Evolutionary conservation across 2,113 vertebrate species (phyloP), one percentile per base, ranked within the genome.

Genomic region (Nannospalax galili): DNA sequence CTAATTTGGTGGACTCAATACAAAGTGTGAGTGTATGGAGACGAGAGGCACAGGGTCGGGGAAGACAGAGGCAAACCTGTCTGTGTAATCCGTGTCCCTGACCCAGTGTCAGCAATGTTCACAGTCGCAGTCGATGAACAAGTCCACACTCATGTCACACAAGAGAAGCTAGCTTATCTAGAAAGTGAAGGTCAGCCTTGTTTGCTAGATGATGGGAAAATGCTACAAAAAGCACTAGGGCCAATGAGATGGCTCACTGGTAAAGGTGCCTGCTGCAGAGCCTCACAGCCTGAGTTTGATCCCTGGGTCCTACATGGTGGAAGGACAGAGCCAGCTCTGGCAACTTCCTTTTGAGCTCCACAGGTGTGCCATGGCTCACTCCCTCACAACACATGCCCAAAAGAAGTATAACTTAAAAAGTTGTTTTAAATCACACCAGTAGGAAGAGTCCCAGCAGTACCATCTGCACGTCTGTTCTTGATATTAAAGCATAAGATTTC

Each of bases 191-290:
- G 56, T 37, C 16, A 93, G 5, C 11, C 20, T 42, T 60, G 45
- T 62, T 93, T 87, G 86, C 87, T 42, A 90, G 30, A 52, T n/a
- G 9, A 35, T 56, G 80, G 19, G n/a, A n/a, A 86, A 90, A 86
- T 73, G 22, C n/a, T 58, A 52, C 35, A 74, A n/a, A 42, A 69
- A 70, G 22, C 28, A 67, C 11, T n/a, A 48, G 79, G 58, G 12
- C 60, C 42, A 7, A 7, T 15, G n/a, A 7, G 56, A 17, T 4
- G 7, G n/a, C 79, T n/a, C 77, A 37, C 35, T 24, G 78, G 35
- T 37, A 28, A 26, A 40, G 24, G 12, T 20, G 7, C 32, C 10
- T 30, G 58, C 26, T 16, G 30, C 37, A 40, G 20, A 64, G 58
- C 24, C 24, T 62, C 28, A 40, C 8, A 35, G 14, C n/a, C 58